phyloP scores from a whole-genome alignment of 2,797 vertebrate species.

The Argyrosomus regius region DNA sequence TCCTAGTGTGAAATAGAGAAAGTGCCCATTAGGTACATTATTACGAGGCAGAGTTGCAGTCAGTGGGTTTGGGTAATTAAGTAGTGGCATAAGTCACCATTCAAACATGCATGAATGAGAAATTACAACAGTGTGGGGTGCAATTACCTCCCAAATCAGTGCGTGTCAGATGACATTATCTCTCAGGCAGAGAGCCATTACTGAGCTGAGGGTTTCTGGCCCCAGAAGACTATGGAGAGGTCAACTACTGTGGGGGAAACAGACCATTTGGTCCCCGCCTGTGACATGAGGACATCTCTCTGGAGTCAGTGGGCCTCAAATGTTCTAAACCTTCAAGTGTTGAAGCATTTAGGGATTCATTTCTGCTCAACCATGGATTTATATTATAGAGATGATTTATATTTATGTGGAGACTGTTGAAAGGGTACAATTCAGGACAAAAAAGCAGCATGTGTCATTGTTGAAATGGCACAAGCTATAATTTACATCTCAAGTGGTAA shows the following conservation, averaged over 20 bases:
- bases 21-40: slow-evolving; percentile 73
- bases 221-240: slow-evolving; percentile 62
- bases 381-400: slow-evolving; percentile 41
- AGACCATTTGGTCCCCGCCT: slow-evolving; percentile 47
- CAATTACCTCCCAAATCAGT: slow-evolving; percentile 80
- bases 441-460: slow-evolving; percentile 13
- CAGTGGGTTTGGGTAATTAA: slow-evolving; percentile 63
- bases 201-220: slow-evolving; percentile 53
- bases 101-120: slow-evolving; percentile 83
- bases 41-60: slow-evolving; percentile 59
- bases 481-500: slow-evolving; percentile 28
- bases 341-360: background rate
- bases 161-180: slow-evolving; percentile 84
- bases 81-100: slow-evolving; percentile 79
- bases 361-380: slow-evolving; percentile 4
- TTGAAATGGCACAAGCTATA: slow-evolving; percentile 33
- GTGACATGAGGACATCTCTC: slow-evolving; percentile 63
- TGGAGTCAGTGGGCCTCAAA: slow-evolving; percentile 38
- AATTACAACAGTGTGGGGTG: slow-evolving; percentile 80
- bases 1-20: slow-evolving; percentile 42
- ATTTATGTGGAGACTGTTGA: slow-evolving; percentile 25
- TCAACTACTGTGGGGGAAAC: slow-evolving; percentile 71
- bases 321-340: slow-evolving; percentile 32
- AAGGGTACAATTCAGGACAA: slow-evolving; percentile 28
- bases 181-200: slow-evolving; percentile 67